Conservation (phyloP, 2,113 vertebrate species). For the Oreochromis niloticus region DNA sequence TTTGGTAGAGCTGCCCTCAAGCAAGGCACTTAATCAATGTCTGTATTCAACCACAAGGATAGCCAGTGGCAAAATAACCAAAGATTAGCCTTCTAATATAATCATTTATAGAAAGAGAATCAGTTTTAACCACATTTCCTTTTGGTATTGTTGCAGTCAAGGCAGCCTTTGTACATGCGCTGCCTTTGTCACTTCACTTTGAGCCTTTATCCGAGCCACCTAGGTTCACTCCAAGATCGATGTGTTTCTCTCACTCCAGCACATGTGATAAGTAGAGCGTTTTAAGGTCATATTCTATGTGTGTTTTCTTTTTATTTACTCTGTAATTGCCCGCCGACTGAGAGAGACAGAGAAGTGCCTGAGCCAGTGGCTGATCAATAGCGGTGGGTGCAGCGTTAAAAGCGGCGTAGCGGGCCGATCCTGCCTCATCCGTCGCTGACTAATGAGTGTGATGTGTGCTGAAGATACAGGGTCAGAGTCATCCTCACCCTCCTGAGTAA, state of each 20-base stretch:
- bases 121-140: background rate
- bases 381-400: conserved; percentile 13
- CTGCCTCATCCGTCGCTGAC: conserved; percentile 44
- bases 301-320: conserved; percentile 53
- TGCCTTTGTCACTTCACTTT: background rate
- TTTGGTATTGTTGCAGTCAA: background rate
- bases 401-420: background rate
- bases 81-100: background rate
- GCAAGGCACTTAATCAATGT: background rate
- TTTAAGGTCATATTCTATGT: conserved; percentile 46
- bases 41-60: background rate
- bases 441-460: conserved; percentile 60
- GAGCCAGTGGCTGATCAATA: conserved; percentile 58
- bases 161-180: background rate
- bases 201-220: background rate
- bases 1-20: background rate
- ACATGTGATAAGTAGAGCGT: conserved; percentile 62
- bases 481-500: conserved; percentile 61
- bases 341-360: conserved; percentile 61
- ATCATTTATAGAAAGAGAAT: background rate
- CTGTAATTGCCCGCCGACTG: conserved; percentile 70
- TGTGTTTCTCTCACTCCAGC: background rate
- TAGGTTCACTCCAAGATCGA: background rate
- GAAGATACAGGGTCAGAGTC: conserved; percentile 25
- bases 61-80: background rate